phyloP scores from a whole-genome alignment of 2,113 vertebrate genomes.

The Fregetta grallaria region DNA sequence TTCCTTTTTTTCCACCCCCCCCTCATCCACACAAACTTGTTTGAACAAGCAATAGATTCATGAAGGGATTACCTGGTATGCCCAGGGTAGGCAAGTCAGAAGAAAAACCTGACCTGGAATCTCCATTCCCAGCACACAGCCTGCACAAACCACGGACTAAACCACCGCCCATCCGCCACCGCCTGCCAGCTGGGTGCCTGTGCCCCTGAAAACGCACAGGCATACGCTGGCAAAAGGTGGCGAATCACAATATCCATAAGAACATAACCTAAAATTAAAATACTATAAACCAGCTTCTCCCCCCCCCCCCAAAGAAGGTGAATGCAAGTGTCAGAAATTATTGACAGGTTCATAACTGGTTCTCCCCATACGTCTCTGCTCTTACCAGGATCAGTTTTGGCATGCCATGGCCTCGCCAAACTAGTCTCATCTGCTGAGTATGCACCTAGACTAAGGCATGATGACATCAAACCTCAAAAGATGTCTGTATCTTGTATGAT shows the following conservation, averaged over 20 bases:
- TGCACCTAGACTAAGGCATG: background rate
- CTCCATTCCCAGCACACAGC: background rate
- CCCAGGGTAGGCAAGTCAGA: background rate
- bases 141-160: background rate
- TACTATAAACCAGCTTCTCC: background rate
- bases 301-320: background rate
- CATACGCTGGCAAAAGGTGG: background rate
- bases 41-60: conserved; percentile 64
- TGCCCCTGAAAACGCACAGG: background rate
- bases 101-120: conserved; percentile 63
- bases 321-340: background rate
- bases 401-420: background rate
- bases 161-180: background rate
- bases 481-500: background rate
- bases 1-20: background rate
- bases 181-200: background rate
- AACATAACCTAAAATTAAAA: background rate
- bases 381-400: background rate
- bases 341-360: background rate
- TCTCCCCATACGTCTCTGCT: background rate
- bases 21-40: conserved; percentile 19
- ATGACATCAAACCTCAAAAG: background rate
- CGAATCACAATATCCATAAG: background rate
- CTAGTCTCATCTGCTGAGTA: background rate
- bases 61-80: conserved; percentile 32